Percentiles rank a stretch among this genome's conserved stretches.
phyloP scores from a whole-genome alignment of 1,140 invertebrate species.

The Zaprionus kolodkinae region DNA sequence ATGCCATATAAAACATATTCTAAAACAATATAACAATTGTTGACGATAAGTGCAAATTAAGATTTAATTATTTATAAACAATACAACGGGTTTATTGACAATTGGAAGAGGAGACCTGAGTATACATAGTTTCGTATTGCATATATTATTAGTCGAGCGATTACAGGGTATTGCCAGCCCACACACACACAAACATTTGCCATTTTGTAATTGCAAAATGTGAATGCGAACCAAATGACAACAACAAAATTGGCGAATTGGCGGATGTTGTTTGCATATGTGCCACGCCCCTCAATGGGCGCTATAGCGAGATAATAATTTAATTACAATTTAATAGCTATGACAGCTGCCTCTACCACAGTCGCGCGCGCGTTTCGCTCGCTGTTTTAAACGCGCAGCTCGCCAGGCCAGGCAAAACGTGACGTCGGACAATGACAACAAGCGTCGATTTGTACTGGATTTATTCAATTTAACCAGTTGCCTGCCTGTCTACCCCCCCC shows the following conservation, averaged over 20 bases:
- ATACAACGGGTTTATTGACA: background rate
- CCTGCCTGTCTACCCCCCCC: background rate
- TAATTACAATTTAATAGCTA: conserved; percentile 71
- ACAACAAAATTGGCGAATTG: conserved; percentile 46
- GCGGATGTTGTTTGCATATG: conserved; percentile 67
- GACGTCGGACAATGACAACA: conserved; percentile 28
- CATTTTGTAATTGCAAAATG: conserved; percentile 19
- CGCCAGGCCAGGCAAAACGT: conserved; percentile 42
- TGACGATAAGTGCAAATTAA: conserved; percentile 11
- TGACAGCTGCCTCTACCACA: conserved; percentile 3
- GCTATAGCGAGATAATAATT: conserved; percentile 64
- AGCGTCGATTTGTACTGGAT: conserved; percentile 36
- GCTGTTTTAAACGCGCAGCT: conserved; percentile 41
- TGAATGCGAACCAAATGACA: background rate
- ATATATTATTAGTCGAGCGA: background rate
- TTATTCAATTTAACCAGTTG: conserved; percentile 17
- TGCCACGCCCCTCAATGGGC: conserved; percentile 35
- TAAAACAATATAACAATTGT: background rate
- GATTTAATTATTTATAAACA: conserved; percentile 7
- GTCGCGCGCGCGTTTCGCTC: conserved; percentile 35
- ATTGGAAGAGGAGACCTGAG: background rate
- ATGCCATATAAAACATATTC: no score
- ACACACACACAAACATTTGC: conserved; percentile 6
- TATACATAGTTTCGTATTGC: background rate
- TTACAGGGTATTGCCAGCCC: conserved; percentile 1